Evolutionary conservation across 2,113 vertebrate species (phyloP), one percentile per base, ranked within the genome.

Genomic region (Arvicanthis niloticus): DNA sequence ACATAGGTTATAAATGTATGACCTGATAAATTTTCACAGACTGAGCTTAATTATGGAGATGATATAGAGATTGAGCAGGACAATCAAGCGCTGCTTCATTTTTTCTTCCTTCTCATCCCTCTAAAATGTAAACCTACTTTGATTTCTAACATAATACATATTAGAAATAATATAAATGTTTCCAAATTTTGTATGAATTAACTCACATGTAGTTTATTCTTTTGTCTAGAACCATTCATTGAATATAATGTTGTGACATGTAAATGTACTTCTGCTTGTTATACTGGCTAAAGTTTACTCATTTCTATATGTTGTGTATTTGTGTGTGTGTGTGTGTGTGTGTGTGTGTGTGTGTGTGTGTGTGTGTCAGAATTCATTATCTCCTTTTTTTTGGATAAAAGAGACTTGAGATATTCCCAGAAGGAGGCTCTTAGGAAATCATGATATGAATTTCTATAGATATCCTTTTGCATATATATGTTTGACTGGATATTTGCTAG

Each of bases 181-280:
- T 86, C 72, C 65, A 0, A 86, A 72, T 72, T 70, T 93, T 85
- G 3, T 58, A 45, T n/a, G 17, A 94, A 68, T 95, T 19, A 95
- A 94, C 88, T 85, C 7, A 72, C 7, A 85, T 5, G 48, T 65
- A 24, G 0, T 10, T 67, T 70, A 62, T 5, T 88, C 45, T 80
- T 24, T 19, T 88, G 22, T 84, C 67, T 87, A 3, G 2, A 19
- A 75, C 42, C 2, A 37, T 51, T 91, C 24, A 51, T 29, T 93
- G 34, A 93, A 45, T 73, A 81, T 53, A 89, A 77, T 37, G 40
- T 65, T 98, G 31, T 37, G 15, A 94, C 89, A 53, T 31, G 29
- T 75, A 76, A 84, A 76, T 24, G 51, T 67, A 70, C 68, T 48
- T 31, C 7, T 75, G 22, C 5, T 53, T 90, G 45, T 12, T 93